Evolutionary conservation across 2,888 invertebrate genomes (phyloP), one percentile per base, ranked within the genome.

Genomic region (Chaetogeoica ovagalla): DNA sequence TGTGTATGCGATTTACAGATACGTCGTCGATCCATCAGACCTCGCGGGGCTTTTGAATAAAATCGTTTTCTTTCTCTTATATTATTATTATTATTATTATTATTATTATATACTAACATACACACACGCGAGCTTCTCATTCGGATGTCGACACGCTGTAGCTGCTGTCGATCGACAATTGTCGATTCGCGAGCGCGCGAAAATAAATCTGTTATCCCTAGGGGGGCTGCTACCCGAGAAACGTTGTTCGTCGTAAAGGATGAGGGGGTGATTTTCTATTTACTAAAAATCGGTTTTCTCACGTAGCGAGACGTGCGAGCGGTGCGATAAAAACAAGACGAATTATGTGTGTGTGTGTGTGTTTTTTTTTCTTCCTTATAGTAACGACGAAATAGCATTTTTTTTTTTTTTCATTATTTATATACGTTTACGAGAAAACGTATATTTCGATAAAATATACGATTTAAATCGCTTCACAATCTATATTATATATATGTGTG

Each of bases 1-100:
- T 55, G 7, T 76, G 60, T n/a, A n/a, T 30, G 30, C 30, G 30
- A 30, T 30, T 30, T 30, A n/a, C n/a, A 69, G 68, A 77, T 77
- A 69, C 76, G 43, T 60, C 76, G 76, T 43, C 68, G 68, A 76
- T 76, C 76, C 68, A 77, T 77, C 76, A 77, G 60, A 23, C 68
- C 39, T n/a, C 21, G 68, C 60, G 37, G 52, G 15, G 52, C 52
- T 63, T 74, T 63, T 63, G 63, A 74, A 74, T 63, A 74, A 52
- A 74, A 74, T 74, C 73, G 52, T 52, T 62, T 30, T 55, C 52
- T 19, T 55, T 55, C 23, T 69, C 43, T 66, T 8, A 43, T 43
- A 43, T n/a, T n/a, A n/a, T n/a, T n/a, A n/a, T n/a, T n/a, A n/a
- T n/a, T n/a, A n/a, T n/a, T n/a, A n/a, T n/a, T n/a, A n/a, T n/a